These are phyloP conservation scores for Sebastes melanostomus DNA, from an alignment of 2,797 vertebrate genomes.

Conservation along the genomic window DNA sequence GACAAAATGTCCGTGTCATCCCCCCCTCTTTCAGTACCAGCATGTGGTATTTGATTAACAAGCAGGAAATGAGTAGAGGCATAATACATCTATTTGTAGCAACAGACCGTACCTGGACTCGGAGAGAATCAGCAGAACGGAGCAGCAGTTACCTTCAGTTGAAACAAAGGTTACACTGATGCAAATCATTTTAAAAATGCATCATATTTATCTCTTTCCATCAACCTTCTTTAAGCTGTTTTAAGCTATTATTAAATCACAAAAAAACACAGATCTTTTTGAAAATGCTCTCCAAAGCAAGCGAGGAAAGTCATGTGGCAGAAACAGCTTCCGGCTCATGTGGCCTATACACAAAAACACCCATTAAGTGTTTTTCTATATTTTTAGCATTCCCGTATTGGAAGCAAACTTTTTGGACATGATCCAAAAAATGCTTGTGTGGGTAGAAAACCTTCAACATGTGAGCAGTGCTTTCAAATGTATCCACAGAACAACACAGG, in stretches of 20 bases:
- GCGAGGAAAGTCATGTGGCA: neutral
- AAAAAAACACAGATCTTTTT: neutral
- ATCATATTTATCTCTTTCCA: neutral
- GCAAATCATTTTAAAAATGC: neutral
- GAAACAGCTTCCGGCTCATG: neutral
- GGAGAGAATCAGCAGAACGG: neutral
- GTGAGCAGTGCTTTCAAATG: neutral
- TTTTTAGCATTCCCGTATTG: neutral
- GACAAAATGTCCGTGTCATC: neutral
- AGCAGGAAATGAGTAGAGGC: neutral
- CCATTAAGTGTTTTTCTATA: neutral
- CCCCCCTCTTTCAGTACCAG: neutral
- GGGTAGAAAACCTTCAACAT: neutral
- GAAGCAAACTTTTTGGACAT: neutral
- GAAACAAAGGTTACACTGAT: neutral
- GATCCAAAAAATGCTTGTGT: neutral
- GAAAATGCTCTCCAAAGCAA: neutral
- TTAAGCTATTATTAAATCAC: neutral
- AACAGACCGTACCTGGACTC: neutral
- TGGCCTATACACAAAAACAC: neutral
- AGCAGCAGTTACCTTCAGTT: neutral
- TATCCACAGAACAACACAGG: neutral
- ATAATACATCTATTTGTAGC: neutral
- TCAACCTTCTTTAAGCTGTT: neutral
- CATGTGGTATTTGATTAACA: conserved; percentile 47